A percentile compares a stretch with the other conserved stretches of the same genome.
These are phyloP conservation scores for Mus spicilegus DNA, from an alignment of 2,113 vertebrate species.

Conservation along the genomic window DNA sequence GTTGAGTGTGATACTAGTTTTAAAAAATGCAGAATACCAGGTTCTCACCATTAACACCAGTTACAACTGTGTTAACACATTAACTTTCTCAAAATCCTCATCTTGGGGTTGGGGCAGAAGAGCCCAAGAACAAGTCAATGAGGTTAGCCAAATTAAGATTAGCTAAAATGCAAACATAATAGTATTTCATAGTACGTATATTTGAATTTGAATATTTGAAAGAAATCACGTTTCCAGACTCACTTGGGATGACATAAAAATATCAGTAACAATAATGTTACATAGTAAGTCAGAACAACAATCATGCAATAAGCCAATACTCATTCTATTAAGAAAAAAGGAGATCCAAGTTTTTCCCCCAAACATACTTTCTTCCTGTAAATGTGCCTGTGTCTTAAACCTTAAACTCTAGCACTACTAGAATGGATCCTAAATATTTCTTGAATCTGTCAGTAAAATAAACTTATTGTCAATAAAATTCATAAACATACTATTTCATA, in stretches of 20 bases:
- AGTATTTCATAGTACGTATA: slow-evolving; percentile 44
- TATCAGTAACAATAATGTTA: slow-evolving; percentile 46
- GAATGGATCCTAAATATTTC: slow-evolving; percentile 42
- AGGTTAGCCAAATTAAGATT: slow-evolving; percentile 38
- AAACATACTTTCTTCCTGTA: slow-evolving; percentile 51
- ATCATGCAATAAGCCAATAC: background rate
- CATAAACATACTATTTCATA: slow-evolving; percentile 15
- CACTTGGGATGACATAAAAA: slow-evolving; percentile 36
- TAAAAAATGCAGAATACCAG: slow-evolving; percentile 1
- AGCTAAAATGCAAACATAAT: background rate
- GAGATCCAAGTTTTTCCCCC: background rate
- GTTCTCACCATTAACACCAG: background rate
- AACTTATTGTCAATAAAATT: slow-evolving; percentile 32
- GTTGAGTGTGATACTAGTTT: background rate
- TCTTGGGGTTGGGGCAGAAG: background rate
- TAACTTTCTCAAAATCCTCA: slow-evolving; percentile 50
- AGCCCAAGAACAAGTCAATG: background rate
- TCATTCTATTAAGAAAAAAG: background rate
- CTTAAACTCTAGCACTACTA: background rate
- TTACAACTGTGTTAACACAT: slow-evolving; percentile 38
- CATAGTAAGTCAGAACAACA: slow-evolving; percentile 18
- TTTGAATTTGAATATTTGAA: background rate
- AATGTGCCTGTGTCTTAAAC: slow-evolving; percentile 30
- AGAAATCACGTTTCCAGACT: slow-evolving; percentile 21
- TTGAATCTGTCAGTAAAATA: slow-evolving; percentile 31